Conservation (phyloP, 2,113 vertebrate species). For the Helogale parvula region DNA sequence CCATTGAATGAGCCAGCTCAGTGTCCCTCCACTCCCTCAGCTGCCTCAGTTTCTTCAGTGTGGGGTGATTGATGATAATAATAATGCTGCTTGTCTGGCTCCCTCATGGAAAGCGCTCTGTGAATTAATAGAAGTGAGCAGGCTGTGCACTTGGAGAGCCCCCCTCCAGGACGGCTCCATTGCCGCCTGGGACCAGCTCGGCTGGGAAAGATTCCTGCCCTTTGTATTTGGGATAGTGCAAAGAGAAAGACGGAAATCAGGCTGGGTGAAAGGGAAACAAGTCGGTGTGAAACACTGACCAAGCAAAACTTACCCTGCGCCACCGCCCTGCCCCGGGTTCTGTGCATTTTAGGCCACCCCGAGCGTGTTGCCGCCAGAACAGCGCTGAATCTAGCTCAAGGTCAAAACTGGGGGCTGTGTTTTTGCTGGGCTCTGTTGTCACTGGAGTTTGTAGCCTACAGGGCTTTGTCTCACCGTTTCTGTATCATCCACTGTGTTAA, state of each 20-base stretch:
- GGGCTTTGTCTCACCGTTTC: background rate
- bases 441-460: background rate
- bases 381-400: background rate
- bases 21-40: background rate
- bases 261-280: background rate
- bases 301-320: background rate
- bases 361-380: background rate
- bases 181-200: background rate
- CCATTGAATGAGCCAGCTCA: background rate
- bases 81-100: conserved; percentile 64
- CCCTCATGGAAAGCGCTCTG: background rate
- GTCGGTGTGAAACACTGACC: background rate
- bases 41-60: conserved; percentile 76
- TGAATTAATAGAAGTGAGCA: conserved; percentile 43
- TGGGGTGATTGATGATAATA: conserved; percentile 65
- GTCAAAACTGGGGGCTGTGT: background rate
- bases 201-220: background rate
- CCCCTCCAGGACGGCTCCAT: background rate
- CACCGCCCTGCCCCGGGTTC: background rate
- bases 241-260: background rate
- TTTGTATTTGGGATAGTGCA: background rate
- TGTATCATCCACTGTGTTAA: background rate
- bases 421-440: background rate
- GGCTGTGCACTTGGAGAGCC: background rate
- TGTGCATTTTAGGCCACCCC: background rate